Conservation (phyloP, 1,140 invertebrate genomes). For the Pogonomyrmex barbatus region DNA sequence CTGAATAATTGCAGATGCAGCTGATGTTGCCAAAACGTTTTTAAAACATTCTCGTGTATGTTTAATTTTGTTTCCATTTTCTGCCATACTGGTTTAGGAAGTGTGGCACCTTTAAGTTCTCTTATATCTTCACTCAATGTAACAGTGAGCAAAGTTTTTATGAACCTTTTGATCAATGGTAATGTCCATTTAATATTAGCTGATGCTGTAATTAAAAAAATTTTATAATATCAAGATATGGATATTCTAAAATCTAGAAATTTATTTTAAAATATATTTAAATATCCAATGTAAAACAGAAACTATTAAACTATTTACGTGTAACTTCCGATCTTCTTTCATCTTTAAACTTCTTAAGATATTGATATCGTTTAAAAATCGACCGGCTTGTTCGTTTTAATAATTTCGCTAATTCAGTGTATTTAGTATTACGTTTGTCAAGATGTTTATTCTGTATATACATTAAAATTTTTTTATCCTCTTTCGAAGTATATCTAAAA, state of each 20-base stretch:
- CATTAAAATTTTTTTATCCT: conserved; percentile 73
- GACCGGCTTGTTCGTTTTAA: conserved; percentile 70
- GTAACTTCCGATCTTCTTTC: not conserved
- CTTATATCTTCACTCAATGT: conserved; percentile 74
- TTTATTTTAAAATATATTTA: not conserved
- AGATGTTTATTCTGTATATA: conserved; percentile 41
- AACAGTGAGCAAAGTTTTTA: conserved; percentile 72
- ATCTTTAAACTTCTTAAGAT: conserved; percentile 40
- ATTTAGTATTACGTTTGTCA: conserved; percentile 25
- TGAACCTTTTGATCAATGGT: conserved; percentile 67
- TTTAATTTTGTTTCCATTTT: conserved; percentile 76
- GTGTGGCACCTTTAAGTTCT: conserved; percentile 77
- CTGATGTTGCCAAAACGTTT: conserved; percentile 76
- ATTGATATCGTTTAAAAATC: conserved; percentile 66
- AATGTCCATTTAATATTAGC: conserved; percentile 55
- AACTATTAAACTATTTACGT: conserved; percentile 36
- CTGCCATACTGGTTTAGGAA: conserved; percentile 78
- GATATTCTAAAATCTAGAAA: not conserved
- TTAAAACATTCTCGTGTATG: conserved; percentile 69
- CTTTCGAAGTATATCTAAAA: conserved; percentile 63
- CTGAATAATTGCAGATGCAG: conserved; percentile 82
- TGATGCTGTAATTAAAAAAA: conserved; percentile 18
- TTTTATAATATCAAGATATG: not conserved
- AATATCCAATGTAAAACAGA: not conserved
- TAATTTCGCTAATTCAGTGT: conserved; percentile 62